Conservation (phyloP, 2,888 invertebrate genomes). For the Drosophila nigritarsus region DNA sequence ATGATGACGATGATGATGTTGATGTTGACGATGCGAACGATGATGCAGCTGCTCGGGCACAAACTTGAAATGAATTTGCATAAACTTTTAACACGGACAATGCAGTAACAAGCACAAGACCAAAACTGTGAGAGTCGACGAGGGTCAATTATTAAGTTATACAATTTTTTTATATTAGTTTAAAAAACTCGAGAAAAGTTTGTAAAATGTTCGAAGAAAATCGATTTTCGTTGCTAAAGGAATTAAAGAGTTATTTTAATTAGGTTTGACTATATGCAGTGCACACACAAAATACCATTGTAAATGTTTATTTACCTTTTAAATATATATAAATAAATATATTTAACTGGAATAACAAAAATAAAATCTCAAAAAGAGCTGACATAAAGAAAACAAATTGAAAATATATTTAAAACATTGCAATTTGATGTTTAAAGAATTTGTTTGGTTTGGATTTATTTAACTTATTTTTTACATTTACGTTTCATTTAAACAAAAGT, state of each 20-base stretch:
- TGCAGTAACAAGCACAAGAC: conserved; percentile 27
- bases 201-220: background rate
- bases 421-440: background rate
- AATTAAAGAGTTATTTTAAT: background rate
- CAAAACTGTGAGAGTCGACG: conserved; percentile 13
- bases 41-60: conserved; percentile 45
- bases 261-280: no score
- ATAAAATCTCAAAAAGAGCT: background rate
- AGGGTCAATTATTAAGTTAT: conserved; percentile 11
- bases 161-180: background rate
- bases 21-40: conserved; percentile 10
- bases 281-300: background rate
- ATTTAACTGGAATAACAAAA: background rate
- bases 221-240: background rate
- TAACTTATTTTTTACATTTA: background rate
- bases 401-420: background rate
- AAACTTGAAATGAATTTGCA: conserved; percentile 76
- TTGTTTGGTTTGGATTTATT: background rate
- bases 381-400: background rate
- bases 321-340: no score
- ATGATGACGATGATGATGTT: background rate
- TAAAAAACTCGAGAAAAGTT: background rate
- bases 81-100: conserved; percentile 68
- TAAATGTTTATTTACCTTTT: background rate
- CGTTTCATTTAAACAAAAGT: background rate